These are phyloP conservation scores for Delichon dasypus DNA, from an alignment of 2,797 vertebrate genomes.

Conservation along the genomic window DNA sequence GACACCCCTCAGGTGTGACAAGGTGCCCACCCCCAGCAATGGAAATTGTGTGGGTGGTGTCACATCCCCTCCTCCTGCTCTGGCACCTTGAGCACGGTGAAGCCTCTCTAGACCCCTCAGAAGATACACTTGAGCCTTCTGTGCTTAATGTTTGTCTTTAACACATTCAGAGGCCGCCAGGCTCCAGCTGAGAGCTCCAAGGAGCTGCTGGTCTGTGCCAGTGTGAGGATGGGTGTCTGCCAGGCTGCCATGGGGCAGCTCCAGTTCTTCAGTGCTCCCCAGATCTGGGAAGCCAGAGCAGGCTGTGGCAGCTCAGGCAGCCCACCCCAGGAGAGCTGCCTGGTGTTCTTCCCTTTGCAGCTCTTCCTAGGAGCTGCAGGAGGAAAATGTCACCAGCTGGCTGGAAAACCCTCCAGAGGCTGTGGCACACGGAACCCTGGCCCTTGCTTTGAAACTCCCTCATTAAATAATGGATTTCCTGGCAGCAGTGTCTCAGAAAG, in stretches of 20 bases:
- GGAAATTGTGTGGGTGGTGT: not conserved
- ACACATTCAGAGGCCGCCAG: not conserved
- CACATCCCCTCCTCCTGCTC: not conserved
- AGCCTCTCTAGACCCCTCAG: not conserved
- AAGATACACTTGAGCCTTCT: not conserved
- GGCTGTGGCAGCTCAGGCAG: not conserved
- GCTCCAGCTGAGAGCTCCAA: not conserved
- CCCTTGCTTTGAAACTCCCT: not conserved
- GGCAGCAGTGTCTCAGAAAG: not conserved
- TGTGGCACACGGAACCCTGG: not conserved
- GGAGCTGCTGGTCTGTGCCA: not conserved
- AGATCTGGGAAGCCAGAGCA: not conserved
- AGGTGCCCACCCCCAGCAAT: not conserved
- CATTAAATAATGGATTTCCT: not conserved
- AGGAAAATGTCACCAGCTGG: conserved; percentile 31
- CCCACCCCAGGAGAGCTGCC: not conserved
- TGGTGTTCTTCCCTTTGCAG: not conserved
- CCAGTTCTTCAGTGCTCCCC: not conserved
- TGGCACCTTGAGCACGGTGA: not conserved
- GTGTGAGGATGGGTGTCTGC: not conserved
- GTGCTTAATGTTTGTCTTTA: not conserved
- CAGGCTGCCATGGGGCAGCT: not conserved
- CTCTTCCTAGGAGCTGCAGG: not conserved
- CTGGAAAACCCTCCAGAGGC: not conserved
- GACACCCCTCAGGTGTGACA: not conserved